Evolutionary conservation across 2,797 vertebrate genomes (phyloP).

Genomic region (Labroides dimidiatus): DNA sequence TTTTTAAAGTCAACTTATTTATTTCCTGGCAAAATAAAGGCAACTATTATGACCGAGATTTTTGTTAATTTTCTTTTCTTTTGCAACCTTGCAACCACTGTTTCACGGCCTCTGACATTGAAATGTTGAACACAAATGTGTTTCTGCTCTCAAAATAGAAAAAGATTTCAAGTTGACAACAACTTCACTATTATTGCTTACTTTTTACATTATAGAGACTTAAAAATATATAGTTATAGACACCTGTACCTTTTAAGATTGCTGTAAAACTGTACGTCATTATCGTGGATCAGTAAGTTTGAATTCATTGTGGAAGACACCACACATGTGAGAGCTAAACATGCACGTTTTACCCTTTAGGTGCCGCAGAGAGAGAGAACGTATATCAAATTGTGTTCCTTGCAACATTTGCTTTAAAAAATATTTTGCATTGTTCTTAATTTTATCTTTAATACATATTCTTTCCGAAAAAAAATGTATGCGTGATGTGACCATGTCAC

Average conservation of each 20-base stretch:
- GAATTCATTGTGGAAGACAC: background rate
- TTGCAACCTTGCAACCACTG: background rate
- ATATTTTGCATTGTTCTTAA: too few species aligned
- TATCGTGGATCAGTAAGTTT: background rate
- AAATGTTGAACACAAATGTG: background rate
- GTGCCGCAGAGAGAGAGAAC: background rate
- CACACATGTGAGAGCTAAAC: conserved; percentile 8
- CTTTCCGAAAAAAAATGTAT: too few species aligned
- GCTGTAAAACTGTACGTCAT: background rate
- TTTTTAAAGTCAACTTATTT: conserved; percentile 94
- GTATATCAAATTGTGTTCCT: fast-evolving
- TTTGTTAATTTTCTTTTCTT: background rate
- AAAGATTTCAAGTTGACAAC: background rate
- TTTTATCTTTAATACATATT: too few species aligned
- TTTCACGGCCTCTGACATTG: background rate
- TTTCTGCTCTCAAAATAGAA: background rate
- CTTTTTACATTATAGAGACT: too few species aligned
- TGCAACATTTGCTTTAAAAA: too few species aligned
- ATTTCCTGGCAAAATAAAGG: conserved; percentile 96
- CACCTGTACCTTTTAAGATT: background rate
- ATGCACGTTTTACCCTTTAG: background rate
- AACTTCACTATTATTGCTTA: too few species aligned
- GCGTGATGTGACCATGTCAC: too few species aligned
- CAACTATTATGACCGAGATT: conserved; percentile 79
- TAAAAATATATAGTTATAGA: too few species aligned